phyloP scores from a whole-genome alignment of 1,140 invertebrate species.

The Brachionus sp. region DNA sequence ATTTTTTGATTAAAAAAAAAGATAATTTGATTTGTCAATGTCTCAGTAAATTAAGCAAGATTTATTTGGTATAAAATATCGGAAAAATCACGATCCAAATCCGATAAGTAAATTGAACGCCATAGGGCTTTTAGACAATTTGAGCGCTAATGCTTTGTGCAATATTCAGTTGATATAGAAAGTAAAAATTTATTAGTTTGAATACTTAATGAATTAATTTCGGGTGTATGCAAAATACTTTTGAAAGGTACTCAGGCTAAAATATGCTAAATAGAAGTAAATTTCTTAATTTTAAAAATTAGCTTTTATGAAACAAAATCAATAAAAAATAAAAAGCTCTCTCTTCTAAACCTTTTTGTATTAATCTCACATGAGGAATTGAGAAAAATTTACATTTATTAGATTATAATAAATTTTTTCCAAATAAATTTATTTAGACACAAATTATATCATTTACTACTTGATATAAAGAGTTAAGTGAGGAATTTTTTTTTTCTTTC shows the following conservation, averaged over 20 bases:
- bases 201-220: slow-evolving; percentile 7
- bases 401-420: not conserved
- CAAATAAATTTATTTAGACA: not conserved
- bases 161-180: not conserved
- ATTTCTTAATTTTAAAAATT: not conserved
- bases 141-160: not conserved
- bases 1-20: not conserved
- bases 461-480: not conserved
- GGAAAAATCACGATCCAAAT: not conserved
- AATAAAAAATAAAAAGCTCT: not conserved
- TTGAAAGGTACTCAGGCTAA: not conserved
- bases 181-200: not conserved
- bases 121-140: not conserved
- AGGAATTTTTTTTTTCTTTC: not conserved
- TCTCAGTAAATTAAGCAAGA: not conserved
- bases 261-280: not conserved
- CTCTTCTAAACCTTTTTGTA: not conserved
- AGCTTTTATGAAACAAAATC: not conserved
- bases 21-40: not conserved
- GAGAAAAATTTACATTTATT: not conserved
- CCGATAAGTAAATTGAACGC: not conserved
- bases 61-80: not conserved
- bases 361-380: slow-evolving; percentile 2
- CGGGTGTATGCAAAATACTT: not conserved
- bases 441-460: slow-evolving; percentile 5